Conservation (phyloP, 2,888 invertebrate species). For the Creontiades dilutus region DNA sequence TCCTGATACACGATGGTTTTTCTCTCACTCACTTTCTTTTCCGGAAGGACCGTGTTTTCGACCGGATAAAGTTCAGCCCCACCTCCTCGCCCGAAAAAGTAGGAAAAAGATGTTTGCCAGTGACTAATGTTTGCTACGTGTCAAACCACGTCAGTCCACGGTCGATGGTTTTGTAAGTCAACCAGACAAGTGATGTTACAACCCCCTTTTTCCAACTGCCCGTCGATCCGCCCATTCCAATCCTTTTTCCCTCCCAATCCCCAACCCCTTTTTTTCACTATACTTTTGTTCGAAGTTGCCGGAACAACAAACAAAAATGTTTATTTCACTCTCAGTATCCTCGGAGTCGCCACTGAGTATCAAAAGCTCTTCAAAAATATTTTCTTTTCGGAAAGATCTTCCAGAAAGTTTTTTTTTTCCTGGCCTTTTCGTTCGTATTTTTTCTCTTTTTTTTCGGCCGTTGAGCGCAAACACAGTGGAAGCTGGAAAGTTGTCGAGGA, state of each 20-base stretch:
- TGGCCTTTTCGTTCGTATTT: neutral
- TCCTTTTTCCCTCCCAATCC: neutral
- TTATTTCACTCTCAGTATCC: slow-evolving; percentile 43
- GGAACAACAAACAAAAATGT: slow-evolving; percentile 57
- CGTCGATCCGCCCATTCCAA: neutral
- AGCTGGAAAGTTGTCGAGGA: slow-evolving; percentile 23
- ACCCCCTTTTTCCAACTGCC: slow-evolving; percentile 29
- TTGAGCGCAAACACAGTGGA: slow-evolving; percentile 3
- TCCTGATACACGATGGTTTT: neutral
- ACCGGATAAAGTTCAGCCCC: neutral
- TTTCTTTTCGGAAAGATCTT: slow-evolving; percentile 15
- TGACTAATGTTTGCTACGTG: slow-evolving; percentile 66
- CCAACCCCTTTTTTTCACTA: neutral
- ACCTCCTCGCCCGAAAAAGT: neutral
- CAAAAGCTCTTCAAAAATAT: slow-evolving; percentile 59
- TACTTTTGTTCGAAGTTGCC: slow-evolving; percentile 43
- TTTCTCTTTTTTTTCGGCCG: neutral
- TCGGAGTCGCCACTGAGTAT: neutral
- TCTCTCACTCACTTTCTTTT: neutral
- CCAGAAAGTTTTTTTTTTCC: neutral
- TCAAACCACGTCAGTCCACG: slow-evolving; percentile 57
- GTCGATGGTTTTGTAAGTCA: slow-evolving; percentile 56
- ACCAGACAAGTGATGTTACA: slow-evolving; percentile 49
- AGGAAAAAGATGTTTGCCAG: slow-evolving; percentile 53
- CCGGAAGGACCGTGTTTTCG: neutral